These are phyloP conservation scores for Mormyrus iriodes DNA, from an alignment of 2,113 vertebrate genomes.

Conservation along the genomic window DNA sequence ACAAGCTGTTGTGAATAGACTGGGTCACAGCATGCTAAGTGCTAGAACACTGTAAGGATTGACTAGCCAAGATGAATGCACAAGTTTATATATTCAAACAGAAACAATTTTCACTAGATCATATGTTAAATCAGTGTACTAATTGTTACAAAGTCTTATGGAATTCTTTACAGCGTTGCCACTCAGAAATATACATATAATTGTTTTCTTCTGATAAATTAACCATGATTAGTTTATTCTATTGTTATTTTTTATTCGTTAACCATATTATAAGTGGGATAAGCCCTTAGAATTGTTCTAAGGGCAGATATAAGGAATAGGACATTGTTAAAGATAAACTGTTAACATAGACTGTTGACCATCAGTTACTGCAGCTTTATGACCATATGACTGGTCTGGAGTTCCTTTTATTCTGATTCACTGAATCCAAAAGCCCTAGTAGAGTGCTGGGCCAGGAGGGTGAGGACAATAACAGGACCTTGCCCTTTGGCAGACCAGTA, in stretches of 20 bases:
- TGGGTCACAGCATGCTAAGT: background rate
- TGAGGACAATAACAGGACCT: background rate
- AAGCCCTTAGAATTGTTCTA: background rate
- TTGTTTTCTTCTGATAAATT: background rate
- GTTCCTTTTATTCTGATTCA: background rate
- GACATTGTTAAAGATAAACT: background rate
- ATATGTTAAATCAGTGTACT: background rate
- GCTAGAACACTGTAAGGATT: background rate
- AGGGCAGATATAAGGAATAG: background rate
- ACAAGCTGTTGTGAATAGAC: background rate
- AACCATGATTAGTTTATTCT: background rate
- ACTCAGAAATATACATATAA: background rate
- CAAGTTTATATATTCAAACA: background rate
- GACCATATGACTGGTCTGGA: background rate
- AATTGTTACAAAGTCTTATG: background rate
- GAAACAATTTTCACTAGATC: background rate
- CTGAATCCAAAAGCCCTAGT: background rate
- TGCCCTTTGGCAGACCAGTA: background rate
- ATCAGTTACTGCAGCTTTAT: background rate
- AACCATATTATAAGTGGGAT: background rate
- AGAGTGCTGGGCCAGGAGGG: background rate
- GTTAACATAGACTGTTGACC: background rate
- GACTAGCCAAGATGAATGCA: background rate
- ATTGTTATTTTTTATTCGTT: background rate
- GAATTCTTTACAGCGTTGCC: background rate